phyloP scores from a whole-genome alignment of 2,888 invertebrate genomes.

The Syrphus vitripennis region DNA sequence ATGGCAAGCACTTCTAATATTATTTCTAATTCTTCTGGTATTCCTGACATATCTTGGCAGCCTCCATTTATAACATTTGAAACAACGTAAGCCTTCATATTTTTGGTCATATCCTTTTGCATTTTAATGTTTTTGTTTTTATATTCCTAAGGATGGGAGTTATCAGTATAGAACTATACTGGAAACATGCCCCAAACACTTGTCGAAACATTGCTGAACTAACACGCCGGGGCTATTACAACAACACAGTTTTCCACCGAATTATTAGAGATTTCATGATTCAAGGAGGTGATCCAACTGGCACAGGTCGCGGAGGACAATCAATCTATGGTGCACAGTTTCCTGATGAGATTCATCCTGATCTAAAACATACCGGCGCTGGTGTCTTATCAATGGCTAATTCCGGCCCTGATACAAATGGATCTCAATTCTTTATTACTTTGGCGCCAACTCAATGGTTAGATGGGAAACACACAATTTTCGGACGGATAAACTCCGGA shows the following conservation, averaged over 20 bases:
- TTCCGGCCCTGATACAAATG: slow-evolving; percentile 97
- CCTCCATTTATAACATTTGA: slow-evolving; percentile 91
- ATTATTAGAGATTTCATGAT: slow-evolving; percentile 97
- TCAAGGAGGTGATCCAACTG: slow-evolving; percentile 98
- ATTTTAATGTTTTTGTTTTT: not conserved
- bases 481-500: slow-evolving; percentile 93
- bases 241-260: slow-evolving; percentile 97
- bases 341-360: slow-evolving; percentile 96
- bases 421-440: slow-evolving; percentile 99
- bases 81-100: slow-evolving; percentile 86
- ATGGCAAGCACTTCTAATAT: not conserved
- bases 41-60: slow-evolving; percentile 95
- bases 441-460: slow-evolving; percentile 98
- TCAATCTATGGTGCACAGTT: slow-evolving; percentile 98
- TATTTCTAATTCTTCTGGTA: slow-evolving; percentile 82
- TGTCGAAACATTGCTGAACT: slow-evolving; percentile 99
- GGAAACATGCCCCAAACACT: slow-evolving; percentile 99
- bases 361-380: slow-evolving; percentile 96
- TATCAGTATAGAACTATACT: slow-evolving; percentile 95
- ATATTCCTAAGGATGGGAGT: slow-evolving; percentile 91
- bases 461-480: slow-evolving; percentile 98
- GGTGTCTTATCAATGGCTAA: slow-evolving; percentile 99
- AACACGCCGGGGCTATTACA: slow-evolving; percentile 95
- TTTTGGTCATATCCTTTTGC: not conserved
- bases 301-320: slow-evolving; percentile 96